Percentiles rank a stretch among this genome's conserved stretches.
These are phyloP conservation scores for Dermolepida albohirtum DNA, from an alignment of 2,888 invertebrate species.

Conservation along the genomic window DNA sequence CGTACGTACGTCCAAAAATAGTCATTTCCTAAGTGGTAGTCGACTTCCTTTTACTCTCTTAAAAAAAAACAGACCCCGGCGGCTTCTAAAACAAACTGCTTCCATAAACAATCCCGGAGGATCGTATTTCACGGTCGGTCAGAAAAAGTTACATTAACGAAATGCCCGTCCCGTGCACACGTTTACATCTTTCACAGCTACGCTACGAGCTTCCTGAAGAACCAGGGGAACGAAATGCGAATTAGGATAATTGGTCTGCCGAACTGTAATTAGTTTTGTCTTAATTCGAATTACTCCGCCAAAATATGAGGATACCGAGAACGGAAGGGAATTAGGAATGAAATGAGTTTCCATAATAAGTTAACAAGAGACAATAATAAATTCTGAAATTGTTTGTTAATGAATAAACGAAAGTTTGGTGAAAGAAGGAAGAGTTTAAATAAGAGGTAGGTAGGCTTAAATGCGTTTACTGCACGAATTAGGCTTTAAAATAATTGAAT, in stretches of 20 bases:
- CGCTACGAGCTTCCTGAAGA: background rate
- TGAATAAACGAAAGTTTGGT: background rate
- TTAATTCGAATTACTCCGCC: conserved; percentile 7
- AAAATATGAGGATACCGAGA: background rate
- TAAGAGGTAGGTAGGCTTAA: too few species aligned
- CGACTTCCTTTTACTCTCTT: too few species aligned
- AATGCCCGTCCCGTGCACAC: conserved; percentile 1
- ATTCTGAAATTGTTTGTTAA: conserved; percentile 1
- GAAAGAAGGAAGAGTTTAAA: too few species aligned
- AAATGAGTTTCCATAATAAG: background rate
- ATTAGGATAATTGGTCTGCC: conserved; percentile 10
- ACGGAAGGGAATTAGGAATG: conserved; percentile 7
- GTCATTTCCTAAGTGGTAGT: too few species aligned
- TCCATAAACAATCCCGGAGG: conserved; percentile 2
- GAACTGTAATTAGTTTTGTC: conserved; percentile 19
- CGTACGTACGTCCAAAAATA: too few species aligned
- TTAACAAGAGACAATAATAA: background rate
- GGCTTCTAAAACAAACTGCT: background rate
- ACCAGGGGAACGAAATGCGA: background rate
- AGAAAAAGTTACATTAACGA: conserved; percentile 6
- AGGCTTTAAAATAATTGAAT: too few species aligned
- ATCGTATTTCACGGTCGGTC: background rate
- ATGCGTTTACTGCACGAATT: too few species aligned
- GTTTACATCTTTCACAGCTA: background rate
- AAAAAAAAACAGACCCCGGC: too few species aligned